phyloP scores from a whole-genome alignment of 1,140 invertebrate genomes.

The Apis laboriosa region DNA sequence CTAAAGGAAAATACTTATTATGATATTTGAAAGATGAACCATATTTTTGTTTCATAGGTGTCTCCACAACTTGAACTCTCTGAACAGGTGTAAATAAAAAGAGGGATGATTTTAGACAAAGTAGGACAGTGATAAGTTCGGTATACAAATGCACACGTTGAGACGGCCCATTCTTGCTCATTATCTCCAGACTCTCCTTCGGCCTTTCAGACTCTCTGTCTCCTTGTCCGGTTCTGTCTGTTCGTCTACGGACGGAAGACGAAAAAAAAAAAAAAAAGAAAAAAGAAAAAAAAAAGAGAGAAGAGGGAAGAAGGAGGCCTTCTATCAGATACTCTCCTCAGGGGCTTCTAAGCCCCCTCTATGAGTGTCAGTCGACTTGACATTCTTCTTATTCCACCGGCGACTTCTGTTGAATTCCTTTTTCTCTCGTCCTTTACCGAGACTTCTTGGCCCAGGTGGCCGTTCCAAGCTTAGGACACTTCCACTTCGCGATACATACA shows the following conservation, averaged over 20 bases:
- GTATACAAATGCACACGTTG: slow-evolving; percentile 55
- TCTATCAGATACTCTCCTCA: slow-evolving; percentile 51
- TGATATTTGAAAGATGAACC: no score
- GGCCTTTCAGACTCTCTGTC: slow-evolving; percentile 55
- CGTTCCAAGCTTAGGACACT: slow-evolving; percentile 1
- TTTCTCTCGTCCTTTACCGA: slow-evolving; percentile 19
- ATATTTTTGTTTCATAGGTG: no score
- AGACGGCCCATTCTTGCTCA: slow-evolving; percentile 45
- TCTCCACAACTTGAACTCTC: accelerated
- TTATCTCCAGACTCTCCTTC: slow-evolving; percentile 55
- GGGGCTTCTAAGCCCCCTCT: slow-evolving; percentile 48
- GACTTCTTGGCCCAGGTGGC: slow-evolving; percentile 22
- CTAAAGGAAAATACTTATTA: no score
- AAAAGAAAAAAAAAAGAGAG: slow-evolving; percentile 7
- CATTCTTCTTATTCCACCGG: slow-evolving; percentile 39
- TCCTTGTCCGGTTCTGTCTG: slow-evolving; percentile 57
- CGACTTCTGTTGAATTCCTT: slow-evolving; percentile 56
- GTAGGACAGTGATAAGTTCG: slow-evolving; percentile 6
- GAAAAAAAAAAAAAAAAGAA: slow-evolving; percentile 23
- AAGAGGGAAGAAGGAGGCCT: slow-evolving; percentile 20
- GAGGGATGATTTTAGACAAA: not conserved
- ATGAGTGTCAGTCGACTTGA: slow-evolving; percentile 49
- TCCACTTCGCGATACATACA: not conserved
- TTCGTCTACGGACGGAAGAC: slow-evolving; percentile 43
- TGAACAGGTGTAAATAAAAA: slow-evolving; percentile 34